Conservation (phyloP, 2,113 vertebrate genomes). For the Triplophysa siluroides region DNA sequence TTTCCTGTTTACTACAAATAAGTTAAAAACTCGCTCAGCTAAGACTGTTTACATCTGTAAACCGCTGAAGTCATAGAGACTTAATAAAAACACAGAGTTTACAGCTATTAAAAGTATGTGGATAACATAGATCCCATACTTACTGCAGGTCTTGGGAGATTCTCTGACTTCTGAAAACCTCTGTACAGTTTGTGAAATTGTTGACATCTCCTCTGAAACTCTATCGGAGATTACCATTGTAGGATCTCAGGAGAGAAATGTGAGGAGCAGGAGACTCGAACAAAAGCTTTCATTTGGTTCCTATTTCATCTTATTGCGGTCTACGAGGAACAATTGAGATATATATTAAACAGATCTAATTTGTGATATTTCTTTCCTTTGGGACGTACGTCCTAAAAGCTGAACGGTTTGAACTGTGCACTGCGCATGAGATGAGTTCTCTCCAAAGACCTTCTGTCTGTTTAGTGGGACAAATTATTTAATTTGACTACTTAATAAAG, state of each 20-base stretch:
- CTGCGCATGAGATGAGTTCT: constrained; percentile 3
- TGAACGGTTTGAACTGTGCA: constrained; percentile 20
- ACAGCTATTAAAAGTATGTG: too few relatives aligned
- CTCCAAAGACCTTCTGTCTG: constrained; percentile 13
- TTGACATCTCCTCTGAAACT: too few relatives aligned
- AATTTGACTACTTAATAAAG: constrained; percentile 8
- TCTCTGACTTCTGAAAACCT: too few relatives aligned
- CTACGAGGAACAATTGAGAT: not conserved
- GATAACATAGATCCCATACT: too few relatives aligned
- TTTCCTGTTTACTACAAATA: constrained; percentile 53
- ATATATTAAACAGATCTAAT: constrained; percentile 7
- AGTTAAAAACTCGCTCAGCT: constrained; percentile 44
- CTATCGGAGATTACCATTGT: too few relatives aligned
- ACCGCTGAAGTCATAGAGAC: too few relatives aligned
- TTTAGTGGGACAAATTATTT: constrained; percentile 25
- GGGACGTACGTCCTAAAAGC: constrained; percentile 12
- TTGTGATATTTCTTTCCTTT: constrained; percentile 2
- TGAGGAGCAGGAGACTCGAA: too few relatives aligned
- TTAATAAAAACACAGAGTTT: too few relatives aligned
- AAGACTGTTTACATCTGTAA: not conserved
- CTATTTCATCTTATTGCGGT: not conserved
- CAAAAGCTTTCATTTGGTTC: not conserved
- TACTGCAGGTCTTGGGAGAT: too few relatives aligned
- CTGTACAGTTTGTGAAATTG: too few relatives aligned
- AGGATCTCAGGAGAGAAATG: too few relatives aligned